Conservation (phyloP, 2,113 vertebrate species). For the Emydura subglobosa region DNA sequence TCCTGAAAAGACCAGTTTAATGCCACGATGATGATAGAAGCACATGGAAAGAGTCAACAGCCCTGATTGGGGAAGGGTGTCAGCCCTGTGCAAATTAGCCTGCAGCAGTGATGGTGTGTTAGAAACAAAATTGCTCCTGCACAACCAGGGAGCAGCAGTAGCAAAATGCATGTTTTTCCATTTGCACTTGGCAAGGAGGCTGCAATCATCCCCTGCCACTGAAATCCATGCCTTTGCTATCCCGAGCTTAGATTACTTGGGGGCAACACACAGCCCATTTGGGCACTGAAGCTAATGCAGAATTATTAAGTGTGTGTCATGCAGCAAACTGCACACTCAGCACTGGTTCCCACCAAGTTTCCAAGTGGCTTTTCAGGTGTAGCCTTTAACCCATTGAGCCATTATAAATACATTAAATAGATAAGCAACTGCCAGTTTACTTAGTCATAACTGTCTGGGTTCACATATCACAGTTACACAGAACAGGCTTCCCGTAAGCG, state of each 20-base stretch:
- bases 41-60: not conserved
- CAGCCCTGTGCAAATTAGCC: not conserved
- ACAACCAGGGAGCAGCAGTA: not conserved
- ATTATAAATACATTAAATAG: not conserved
- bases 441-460: not conserved
- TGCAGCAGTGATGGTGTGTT: not conserved
- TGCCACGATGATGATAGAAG: not conserved
- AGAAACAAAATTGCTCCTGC: not conserved
- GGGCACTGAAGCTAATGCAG: not conserved
- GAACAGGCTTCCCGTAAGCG: not conserved
- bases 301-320: not conserved
- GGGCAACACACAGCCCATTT: not conserved
- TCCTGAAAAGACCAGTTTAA: not conserved
- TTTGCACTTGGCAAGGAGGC: not conserved
- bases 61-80: not conserved
- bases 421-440: accelerated
- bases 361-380: not conserved
- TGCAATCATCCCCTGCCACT: not conserved
- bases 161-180: not conserved
- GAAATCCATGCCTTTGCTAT: accelerated
- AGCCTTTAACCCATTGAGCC: not conserved
- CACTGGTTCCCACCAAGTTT: accelerated
- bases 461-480: not conserved
- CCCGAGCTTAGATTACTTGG: not conserved
- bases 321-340: not conserved